Base-by-base conservation (phyloP, 2,888 invertebrate species). In the Scelioninae gen. 2 region DNA sequence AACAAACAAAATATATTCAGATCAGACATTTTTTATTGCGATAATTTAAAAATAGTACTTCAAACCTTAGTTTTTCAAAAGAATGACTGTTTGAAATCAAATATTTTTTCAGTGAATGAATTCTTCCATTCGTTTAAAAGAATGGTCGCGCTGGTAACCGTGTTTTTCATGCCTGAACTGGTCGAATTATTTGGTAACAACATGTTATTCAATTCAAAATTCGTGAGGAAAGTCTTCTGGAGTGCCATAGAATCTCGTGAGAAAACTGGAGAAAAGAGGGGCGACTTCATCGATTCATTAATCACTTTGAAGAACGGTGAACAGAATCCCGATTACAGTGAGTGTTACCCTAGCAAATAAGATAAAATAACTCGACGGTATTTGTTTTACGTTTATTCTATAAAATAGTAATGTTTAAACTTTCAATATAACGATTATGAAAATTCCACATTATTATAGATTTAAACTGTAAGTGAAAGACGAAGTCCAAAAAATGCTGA, bases 141-240 rank as follows among this genome's bases (percentile, higher is more conserved):
- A 19, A 84, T 84, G 84, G 79, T 84, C 0, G 83, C 83, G 1
- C 72, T 84, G 9, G 82, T 83, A 0, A 80, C 80, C 2, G 82
- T 84, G 0, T 84, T 84, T 55, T 84, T 84, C 61, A 80, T 83
- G 77, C 84, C 84, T 0, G 84, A 84, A 77, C 53, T 84, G 11
- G 80, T 82, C 0, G 82, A 83, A 57, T 19, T 81, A 6, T 76
- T 84, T n/a, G 83, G 83, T 2, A 78, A 79, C 9, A 75, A 74
- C 2, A 78, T 84, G 73, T 71, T 84, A 2, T 83, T 82, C 64
- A 79, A 82, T 48, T 82, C 81, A 0, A 65, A 73, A 64, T 84
- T 83, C 45, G 79, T 84, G 0, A 78, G 71, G 6, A 82, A 82
- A 73, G 73, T 83, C 1, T 84, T 84, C 52, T 84, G 84, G 83